Evolutionary conservation across 1,140 invertebrate species (phyloP), one percentile per base, ranked within the genome.

Genomic region (Papilio glaucus): DNA sequence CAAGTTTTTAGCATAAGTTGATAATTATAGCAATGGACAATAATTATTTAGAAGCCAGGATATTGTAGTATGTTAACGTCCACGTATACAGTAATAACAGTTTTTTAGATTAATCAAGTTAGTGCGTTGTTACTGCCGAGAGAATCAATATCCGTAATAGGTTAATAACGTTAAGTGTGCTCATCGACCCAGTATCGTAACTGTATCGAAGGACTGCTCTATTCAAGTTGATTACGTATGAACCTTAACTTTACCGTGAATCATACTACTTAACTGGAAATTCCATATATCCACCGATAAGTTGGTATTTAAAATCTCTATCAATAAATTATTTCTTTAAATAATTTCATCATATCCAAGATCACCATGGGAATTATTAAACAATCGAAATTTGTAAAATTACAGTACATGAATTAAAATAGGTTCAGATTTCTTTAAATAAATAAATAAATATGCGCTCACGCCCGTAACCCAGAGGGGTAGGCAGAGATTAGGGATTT

Each of bases 61-160:
- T 49, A 49, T 2, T 10, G 9, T 13, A 57, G 21, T 57, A 12
- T 24, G 15, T 37, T 38, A 33, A 65, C 62, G 29, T 38, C 18
- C 13, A 53, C 18, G 62, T 39, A 65, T 37, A 65, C 29, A 62
- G 37, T 37, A 38, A 65, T 65, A 38, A 38, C 37, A 38, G 33
- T 65, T 65, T 65, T 65, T 38, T 33, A 62, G 29, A 65, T 65
- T 65, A 65, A 65, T 65, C 62, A 65, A 39, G 33, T 65, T 65
- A 65, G 29, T 38, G 33, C 62, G 62, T 65, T 38, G 62, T 65
- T 39, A 65, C 62, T 65, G 62, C 62, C 62, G 37, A 65, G 29
- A 65, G 62, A 65, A 65, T 65, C 62, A 65, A 65, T 65, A 65
- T 41, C 62, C 62, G n/a, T 65, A 65, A 65, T 65, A 65, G 62